phyloP scores from a whole-genome alignment of 2,797 vertebrate species.

The Anguilla anguilla region DNA sequence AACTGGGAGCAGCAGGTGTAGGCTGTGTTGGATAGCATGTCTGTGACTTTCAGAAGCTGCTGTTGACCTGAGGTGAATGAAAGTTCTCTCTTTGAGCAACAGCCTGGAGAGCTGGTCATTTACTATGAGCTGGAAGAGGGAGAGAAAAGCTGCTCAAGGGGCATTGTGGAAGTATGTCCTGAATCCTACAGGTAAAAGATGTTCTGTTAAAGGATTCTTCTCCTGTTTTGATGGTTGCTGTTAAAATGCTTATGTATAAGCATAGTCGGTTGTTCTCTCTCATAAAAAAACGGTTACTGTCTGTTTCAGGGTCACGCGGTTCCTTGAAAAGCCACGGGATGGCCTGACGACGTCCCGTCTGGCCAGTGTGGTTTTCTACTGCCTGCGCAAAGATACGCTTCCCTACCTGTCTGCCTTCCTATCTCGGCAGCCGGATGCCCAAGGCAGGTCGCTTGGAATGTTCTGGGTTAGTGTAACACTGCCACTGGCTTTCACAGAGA shows the following conservation, averaged over 20 bases:
- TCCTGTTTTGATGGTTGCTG: background rate
- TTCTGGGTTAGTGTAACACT: constrained; percentile 72
- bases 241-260: background rate
- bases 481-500: background rate
- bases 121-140: constrained; percentile 81
- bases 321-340: constrained; percentile 75
- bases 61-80: background rate
- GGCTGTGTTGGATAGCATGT: background rate
- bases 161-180: constrained; percentile 80
- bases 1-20: background rate
- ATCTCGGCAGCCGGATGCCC: constrained; percentile 52
- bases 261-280: background rate
- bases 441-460: constrained; percentile 67
- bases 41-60: background rate
- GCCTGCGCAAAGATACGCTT: constrained; percentile 68
- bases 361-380: constrained; percentile 84
- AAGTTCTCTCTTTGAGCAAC: constrained; percentile 39
- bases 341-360: constrained; percentile 69
- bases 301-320: constrained; percentile 68
- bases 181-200: constrained; percentile 72
- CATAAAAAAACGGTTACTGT: background rate
- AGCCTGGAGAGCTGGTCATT: constrained; percentile 80
- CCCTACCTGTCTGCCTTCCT: constrained; percentile 69
- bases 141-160: constrained; percentile 74
- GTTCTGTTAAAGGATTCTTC: background rate